Conservation (phyloP, 2,113 vertebrate species). For the Clinocottus analis region DNA sequence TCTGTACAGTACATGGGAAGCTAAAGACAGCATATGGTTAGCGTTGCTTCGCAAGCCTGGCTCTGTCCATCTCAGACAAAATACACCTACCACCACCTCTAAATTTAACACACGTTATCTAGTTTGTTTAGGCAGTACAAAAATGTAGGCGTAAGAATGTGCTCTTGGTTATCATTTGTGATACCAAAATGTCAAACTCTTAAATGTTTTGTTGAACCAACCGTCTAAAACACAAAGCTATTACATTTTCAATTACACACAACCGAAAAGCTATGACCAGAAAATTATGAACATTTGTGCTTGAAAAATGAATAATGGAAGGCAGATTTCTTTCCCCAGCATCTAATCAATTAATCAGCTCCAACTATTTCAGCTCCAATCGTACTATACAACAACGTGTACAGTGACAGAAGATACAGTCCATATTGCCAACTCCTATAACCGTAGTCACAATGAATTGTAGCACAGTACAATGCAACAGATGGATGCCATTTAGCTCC, state of each 20-base stretch:
- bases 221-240: background rate
- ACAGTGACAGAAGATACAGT: background rate
- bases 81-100: background rate
- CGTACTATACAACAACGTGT: background rate
- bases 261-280: background rate
- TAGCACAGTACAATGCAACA: slow-evolving; percentile 1
- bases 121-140: background rate
- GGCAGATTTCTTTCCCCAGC: background rate
- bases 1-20: background rate
- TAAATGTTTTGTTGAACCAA: background rate
- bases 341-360: background rate
- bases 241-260: background rate
- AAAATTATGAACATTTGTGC: background rate
- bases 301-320: background rate
- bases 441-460: slow-evolving; percentile 13
- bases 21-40: background rate
- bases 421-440: background rate
- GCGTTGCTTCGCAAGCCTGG: background rate
- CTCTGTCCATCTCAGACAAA: background rate
- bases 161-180: background rate
- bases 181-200: background rate
- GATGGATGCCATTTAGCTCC: slow-evolving; percentile 6
- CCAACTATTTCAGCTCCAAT: background rate
- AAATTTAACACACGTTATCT: background rate
- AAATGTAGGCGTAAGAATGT: background rate